Percentiles rank a stretch among this genome's conserved stretches.
phyloP scores from a whole-genome alignment of 2,888 invertebrate genomes.

The Psylliodes chrysocephalus region DNA sequence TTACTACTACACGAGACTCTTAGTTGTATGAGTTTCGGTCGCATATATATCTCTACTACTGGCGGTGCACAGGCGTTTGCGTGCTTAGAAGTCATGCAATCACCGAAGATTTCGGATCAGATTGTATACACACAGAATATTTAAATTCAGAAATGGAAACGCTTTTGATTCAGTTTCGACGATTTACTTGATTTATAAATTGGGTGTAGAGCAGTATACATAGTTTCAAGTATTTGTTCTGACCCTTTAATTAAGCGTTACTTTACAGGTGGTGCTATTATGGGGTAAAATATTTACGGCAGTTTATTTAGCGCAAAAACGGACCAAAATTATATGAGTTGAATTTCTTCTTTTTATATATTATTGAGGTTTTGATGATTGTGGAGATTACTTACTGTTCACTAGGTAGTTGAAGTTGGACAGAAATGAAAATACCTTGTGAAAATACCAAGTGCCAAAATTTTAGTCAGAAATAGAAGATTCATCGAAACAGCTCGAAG shows the following conservation, averaged over 20 bases:
- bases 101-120: constrained; percentile 19
- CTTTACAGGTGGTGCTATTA: neutral
- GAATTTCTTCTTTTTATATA: too few species aligned
- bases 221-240: neutral
- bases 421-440: too few species aligned
- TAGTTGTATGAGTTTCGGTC: constrained; percentile 12
- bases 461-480: too few species aligned
- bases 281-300: neutral
- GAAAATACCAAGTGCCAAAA: too few species aligned
- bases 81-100: constrained; percentile 17
- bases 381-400: too few species aligned
- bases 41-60: constrained; percentile 4
- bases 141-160: constrained; percentile 27
- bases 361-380: too few species aligned
- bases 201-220: neutral
- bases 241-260: neutral
- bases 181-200: constrained; percentile 18
- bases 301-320: too few species aligned
- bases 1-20: constrained; percentile 18
- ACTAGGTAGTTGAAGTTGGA: too few species aligned
- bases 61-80: neutral
- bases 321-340: too few species aligned
- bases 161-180: constrained; percentile 3
- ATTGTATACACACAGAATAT: constrained; percentile 13
- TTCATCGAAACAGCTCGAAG: too few species aligned